These are phyloP conservation scores for Leistus spinibarbis DNA, from an alignment of 2,888 invertebrate genomes.

Conservation along the genomic window DNA sequence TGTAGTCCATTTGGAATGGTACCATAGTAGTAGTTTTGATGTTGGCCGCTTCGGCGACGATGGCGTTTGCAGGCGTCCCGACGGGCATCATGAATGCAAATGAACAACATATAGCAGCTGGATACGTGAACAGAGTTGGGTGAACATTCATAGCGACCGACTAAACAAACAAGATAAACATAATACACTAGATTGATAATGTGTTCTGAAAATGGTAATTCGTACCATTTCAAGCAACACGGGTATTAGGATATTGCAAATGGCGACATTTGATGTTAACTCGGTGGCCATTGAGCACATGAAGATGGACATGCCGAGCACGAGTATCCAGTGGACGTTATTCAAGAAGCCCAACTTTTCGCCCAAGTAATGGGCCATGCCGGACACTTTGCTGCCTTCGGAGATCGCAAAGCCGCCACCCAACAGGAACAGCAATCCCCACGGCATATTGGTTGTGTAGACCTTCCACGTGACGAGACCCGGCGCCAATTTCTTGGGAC, in stretches of 20 bases:
- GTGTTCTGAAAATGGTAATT: slow-evolving; percentile 18
- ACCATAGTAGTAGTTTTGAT: slow-evolving; percentile 77
- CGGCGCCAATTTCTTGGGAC: slow-evolving; percentile 43
- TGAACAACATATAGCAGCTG: slow-evolving; percentile 80
- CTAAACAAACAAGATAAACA: slow-evolving; percentile 56
- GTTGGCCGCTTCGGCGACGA: slow-evolving; percentile 77
- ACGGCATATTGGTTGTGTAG: slow-evolving; percentile 61
- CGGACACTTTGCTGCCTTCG: slow-evolving; percentile 60
- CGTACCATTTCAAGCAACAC: slow-evolving; percentile 74
- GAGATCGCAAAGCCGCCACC: slow-evolving; percentile 68
- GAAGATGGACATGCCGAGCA: slow-evolving; percentile 57
- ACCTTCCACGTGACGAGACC: slow-evolving; percentile 61
- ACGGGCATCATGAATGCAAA: slow-evolving; percentile 90
- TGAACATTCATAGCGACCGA: slow-evolving; percentile 72
- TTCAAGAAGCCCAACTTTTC: slow-evolving; percentile 54
- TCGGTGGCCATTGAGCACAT: slow-evolving; percentile 64
- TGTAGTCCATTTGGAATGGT: slow-evolving; percentile 2
- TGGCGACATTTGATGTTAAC: slow-evolving; percentile 83
- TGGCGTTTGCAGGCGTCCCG: slow-evolving; percentile 89
- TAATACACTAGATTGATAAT: neutral
- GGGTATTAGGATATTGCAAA: slow-evolving; percentile 80
- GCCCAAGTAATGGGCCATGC: slow-evolving; percentile 59
- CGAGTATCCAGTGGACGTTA: slow-evolving; percentile 51
- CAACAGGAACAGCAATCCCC: slow-evolving; percentile 64
- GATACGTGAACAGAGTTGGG: slow-evolving; percentile 82